Evolutionary conservation across 2,888 invertebrate species (phyloP), one percentile per base, ranked within the genome.

Genomic region (Aethes cnicana): DNA sequence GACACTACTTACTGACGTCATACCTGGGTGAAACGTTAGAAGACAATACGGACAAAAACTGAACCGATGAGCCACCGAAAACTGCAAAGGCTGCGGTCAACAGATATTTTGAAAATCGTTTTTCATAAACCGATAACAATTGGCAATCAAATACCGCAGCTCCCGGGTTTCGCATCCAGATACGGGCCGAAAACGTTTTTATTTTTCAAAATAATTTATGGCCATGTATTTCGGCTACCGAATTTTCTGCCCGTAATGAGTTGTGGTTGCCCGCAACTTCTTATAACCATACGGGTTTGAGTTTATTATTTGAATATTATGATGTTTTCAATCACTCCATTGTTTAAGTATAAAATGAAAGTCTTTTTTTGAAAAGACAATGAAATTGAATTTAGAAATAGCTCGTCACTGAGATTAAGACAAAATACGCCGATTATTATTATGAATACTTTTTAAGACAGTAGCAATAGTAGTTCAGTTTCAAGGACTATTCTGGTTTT

Each of bases 141-240:
- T 16, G 52, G 11, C 52, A 39, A 46, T 52, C 46, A 55, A 56
- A 57, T 42, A 21, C 49, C 3, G 28, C 77, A 72, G 81, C 82
- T 79, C 72, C 83, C 70, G 73, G 79, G 74, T 74, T 81, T 78
- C 60, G 66, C 58, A 62, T 66, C 58, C 55, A 64, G 61, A 81
- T 82, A 81, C 77, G 82, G 82, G 83, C 69, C 67, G 53, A 60
- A 64, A 68, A 70, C 64, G 59, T 72, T 72, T 69, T 64, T 61
- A 57, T 54, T 59, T 47, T 54, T 65, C 64, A 63, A n/a, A 64
- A 57, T 58, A 49, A 32, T 55, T 53, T 53, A 49, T 26, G 36
- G 35, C 25, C 47, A 39, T 33, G 54, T 48, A 62, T 59, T 66
- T 60, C 56, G 60, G 57, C 55, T 54, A 57, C 59, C 57, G 56